Evolutionary conservation across 1,140 invertebrate genomes (phyloP).

Genomic region (Glossosoma conforme): DNA sequence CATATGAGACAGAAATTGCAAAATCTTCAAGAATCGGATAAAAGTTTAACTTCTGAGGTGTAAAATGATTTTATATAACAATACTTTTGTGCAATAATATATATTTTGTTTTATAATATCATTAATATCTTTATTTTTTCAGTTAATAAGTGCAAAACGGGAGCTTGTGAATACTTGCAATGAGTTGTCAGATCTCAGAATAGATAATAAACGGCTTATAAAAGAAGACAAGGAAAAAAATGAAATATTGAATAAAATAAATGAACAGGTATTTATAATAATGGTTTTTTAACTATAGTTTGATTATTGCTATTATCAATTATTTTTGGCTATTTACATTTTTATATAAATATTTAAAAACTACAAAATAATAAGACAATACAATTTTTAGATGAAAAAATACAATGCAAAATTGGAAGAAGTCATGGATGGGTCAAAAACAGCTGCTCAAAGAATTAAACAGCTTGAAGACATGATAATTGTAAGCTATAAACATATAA

Average conservation of each 20-base stretch:
- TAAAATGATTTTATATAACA: too few species aligned
- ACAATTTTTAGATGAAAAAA: slow-evolving; percentile 37
- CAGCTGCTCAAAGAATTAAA: slow-evolving; percentile 43
- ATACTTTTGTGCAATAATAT: too few species aligned
- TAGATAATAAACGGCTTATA: slow-evolving; percentile 40
- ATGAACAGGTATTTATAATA: slow-evolving; percentile 5
- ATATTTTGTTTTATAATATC: too few species aligned
- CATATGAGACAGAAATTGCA: slow-evolving; percentile 32
- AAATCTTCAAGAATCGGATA: slow-evolving; percentile 32
- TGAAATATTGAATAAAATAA: not conserved
- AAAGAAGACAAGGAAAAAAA: slow-evolving; percentile 40
- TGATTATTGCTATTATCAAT: too few species aligned
- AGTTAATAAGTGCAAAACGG: slow-evolving; percentile 40
- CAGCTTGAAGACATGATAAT: slow-evolving; percentile 46
- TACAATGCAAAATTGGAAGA: slow-evolving; percentile 42
- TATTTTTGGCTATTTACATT: too few species aligned
- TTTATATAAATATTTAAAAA: too few species aligned
- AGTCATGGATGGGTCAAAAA: slow-evolving; percentile 42
- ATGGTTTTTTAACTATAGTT: too few species aligned
- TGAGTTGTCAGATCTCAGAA: slow-evolving; percentile 36
- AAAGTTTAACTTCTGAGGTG: slow-evolving; percentile 37
- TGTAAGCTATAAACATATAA: slow-evolving; percentile 34
- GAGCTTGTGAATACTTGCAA: slow-evolving; percentile 39
- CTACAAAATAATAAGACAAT: too few species aligned
- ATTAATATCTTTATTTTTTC: slow-evolving; percentile 13